Evolutionary conservation across 30 jellyfish, hydroid and myxozoan species (phyloP), one percentile per base, ranked within the genome.

Genomic region (Turritopsis dohrnii): DNA sequence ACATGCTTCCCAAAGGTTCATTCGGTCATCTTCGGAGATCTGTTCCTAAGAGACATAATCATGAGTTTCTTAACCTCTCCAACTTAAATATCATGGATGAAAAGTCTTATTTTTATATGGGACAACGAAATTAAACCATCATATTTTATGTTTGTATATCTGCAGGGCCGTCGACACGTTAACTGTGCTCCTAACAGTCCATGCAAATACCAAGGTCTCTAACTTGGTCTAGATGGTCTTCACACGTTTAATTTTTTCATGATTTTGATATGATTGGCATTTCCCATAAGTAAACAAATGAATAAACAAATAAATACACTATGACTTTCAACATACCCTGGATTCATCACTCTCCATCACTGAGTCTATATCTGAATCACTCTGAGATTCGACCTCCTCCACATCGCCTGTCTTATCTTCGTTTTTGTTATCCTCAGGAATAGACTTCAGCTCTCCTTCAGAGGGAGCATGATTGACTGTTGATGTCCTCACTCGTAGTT

Each of bases 1-100:
- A 52, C 52, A 41, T 0, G 87, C 87, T 80, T 80, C 87, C 87
- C 87, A 80, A 1, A 80, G 8, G 21, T 65, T 71, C 79, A 80
- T 66, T 53, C 81, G 79, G 20, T 53, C 53, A 23, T 80, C 79
- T 18, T 80, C 87, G n/a, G 54, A 28, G 0, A 80, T 80, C 29
- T 54, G 66, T 29, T 80, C 87, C 87, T 80, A 23, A 27, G 8
- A 60, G 73, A 60, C 19, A 60, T 23, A 60, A 60, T 18, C 19
- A 54, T 54, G 72, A 54, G 18, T n/a, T 54, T 54, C 19, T 54
- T n/a, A 54, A 54, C 18, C 19, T 60, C 22, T 60, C 19, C 21
- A 0, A 0, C 0, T n/a, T n/a, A n/a, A n/a, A n/a, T n/a, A n/a
- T n/a, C n/a, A n/a, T n/a, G n/a, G n/a, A n/a, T n/a, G n/a, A n/a